Conservation (phyloP, 2,113 vertebrate genomes). For the Riparia riparia region DNA sequence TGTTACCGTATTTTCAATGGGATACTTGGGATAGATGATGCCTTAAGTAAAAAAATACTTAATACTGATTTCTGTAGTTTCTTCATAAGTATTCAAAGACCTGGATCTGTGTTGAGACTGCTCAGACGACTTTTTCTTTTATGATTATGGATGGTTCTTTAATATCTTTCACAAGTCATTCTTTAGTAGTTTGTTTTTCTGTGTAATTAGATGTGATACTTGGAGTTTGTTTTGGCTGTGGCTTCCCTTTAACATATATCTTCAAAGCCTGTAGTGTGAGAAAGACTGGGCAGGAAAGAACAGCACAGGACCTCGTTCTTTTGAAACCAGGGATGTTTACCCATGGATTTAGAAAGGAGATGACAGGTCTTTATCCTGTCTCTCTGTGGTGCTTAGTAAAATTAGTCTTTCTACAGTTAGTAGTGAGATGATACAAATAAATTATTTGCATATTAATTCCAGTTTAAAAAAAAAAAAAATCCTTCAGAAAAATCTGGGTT, state of each 20-base stretch:
- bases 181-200: neutral
- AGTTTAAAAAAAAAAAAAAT: neutral
- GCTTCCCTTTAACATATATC: slow-evolving; percentile 5
- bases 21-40: neutral
- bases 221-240: slow-evolving; percentile 47
- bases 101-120: neutral
- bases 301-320: neutral
- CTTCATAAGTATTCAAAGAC: neutral
- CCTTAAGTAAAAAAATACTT: neutral
- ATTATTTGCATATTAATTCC: neutral
- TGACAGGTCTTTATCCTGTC: neutral
- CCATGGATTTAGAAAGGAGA: neutral
- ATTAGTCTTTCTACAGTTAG: neutral
- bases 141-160: neutral
- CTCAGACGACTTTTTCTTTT: neutral
- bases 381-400: neutral
- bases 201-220: neutral
- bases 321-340: slow-evolving; percentile 59
- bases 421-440: neutral
- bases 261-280: slow-evolving; percentile 38
- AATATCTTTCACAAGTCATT: neutral
- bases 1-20: neutral
- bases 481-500: neutral
- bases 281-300: slow-evolving; percentile 47
- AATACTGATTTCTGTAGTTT: neutral